phyloP scores from a whole-genome alignment of 2,888 invertebrate genomes.

The Watsonalla cultraria region DNA sequence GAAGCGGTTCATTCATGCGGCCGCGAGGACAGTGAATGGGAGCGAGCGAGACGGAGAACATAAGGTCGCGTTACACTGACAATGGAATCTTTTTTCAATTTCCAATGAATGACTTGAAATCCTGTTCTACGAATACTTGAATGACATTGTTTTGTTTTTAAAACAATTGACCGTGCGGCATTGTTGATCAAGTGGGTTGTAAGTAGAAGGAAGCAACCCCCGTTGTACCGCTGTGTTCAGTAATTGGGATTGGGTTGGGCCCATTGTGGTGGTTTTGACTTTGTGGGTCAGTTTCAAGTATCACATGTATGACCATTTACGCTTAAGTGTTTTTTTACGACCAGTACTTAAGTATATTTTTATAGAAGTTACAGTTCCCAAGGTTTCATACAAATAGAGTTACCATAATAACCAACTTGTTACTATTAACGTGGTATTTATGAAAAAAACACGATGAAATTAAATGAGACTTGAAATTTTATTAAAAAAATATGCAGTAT shows the following conservation, averaged over 20 bases:
- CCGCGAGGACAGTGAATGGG: constrained; percentile 67
- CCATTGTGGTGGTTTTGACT: constrained; percentile 1
- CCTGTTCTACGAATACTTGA: constrained; percentile 61
- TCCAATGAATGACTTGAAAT: constrained; percentile 53
- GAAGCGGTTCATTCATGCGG: constrained; percentile 76
- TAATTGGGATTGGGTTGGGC: constrained; percentile 4
- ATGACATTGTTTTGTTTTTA: constrained; percentile 57
- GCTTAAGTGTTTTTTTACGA: not conserved
- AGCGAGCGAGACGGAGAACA: constrained; percentile 59
- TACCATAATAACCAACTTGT: no score
- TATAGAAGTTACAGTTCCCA: no score
- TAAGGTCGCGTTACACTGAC: constrained; percentile 71
- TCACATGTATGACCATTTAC: not conserved
- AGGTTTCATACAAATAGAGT: no score
- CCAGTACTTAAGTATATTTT: no score
- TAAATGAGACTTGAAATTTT: no score
- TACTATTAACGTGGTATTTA: no score
- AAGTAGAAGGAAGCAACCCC: constrained; percentile 18
- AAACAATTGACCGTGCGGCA: constrained; percentile 54
- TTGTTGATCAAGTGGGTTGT: constrained; percentile 44
- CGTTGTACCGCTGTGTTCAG: not conserved
- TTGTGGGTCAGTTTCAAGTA: not conserved
- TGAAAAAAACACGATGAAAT: no score
- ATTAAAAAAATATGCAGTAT: no score
- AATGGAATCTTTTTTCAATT: constrained; percentile 56